A percentile compares a stretch with the other conserved stretches of the same genome.
These are phyloP conservation scores for Hypotaenidia philippensis DNA, from an alignment of 2,797 vertebrate genomes.

Conservation along the genomic window DNA sequence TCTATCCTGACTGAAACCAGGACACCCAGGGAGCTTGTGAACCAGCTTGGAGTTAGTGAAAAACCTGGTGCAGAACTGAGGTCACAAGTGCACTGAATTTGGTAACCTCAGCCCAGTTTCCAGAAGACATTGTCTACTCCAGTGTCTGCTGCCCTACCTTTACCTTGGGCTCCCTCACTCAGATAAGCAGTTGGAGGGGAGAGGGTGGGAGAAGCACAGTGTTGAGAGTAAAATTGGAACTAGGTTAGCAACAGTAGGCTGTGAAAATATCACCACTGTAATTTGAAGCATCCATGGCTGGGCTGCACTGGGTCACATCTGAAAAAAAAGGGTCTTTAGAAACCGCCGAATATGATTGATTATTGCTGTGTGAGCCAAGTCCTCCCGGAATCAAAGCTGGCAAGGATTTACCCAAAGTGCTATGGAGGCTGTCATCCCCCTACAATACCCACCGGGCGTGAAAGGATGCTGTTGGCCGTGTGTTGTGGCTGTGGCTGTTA, in stretches of 20 bases:
- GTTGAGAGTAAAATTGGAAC: neutral
- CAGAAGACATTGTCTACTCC: neutral
- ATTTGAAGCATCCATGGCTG: neutral
- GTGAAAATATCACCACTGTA: neutral
- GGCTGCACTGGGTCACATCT: neutral
- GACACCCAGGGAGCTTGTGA: neutral
- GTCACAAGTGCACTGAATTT: neutral
- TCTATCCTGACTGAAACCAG: too few species aligned
- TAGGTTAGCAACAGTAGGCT: neutral
- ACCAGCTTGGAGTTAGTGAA: neutral
- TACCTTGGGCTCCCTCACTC: neutral
- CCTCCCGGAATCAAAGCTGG: neutral
- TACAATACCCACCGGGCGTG: neutral
- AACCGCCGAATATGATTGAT: neutral
- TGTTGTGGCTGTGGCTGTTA: neutral
- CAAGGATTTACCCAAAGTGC: neutral
- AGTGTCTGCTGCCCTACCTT: neutral
- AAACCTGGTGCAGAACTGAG: neutral
- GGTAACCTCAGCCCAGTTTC: neutral
- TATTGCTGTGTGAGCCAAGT: neutral
- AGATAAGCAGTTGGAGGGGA: neutral
- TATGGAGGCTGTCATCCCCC: neutral
- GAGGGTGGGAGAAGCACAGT: neutral
- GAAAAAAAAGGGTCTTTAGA: neutral
- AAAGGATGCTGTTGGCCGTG: accelerated